These are phyloP conservation scores for Sepioteuthis lessoniana DNA, from an alignment of 2,888 invertebrate species.

Conservation along the genomic window DNA sequence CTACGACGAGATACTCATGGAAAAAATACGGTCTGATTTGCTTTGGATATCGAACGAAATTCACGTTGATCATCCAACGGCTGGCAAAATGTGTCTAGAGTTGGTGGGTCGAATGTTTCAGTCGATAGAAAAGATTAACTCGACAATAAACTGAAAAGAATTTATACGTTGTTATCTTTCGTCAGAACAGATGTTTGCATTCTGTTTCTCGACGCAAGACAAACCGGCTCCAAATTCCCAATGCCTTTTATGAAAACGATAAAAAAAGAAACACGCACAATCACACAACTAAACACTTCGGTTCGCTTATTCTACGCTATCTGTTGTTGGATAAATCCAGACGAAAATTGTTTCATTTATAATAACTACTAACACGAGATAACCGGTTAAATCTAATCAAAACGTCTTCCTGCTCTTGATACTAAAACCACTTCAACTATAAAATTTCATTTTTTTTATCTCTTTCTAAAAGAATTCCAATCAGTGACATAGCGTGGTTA, in stretches of 20 bases:
- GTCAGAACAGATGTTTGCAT: background rate
- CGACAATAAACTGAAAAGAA: background rate
- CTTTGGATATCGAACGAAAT: background rate
- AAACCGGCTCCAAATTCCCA: background rate
- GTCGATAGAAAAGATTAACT: background rate
- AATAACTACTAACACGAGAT: too few species aligned
- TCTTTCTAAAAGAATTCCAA: too few species aligned
- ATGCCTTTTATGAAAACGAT: conserved; percentile 13
- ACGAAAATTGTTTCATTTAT: background rate
- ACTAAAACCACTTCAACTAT: too few species aligned
- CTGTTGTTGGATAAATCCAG: background rate
- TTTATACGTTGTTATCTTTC: background rate
- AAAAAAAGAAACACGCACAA: background rate
- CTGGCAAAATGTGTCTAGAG: background rate
- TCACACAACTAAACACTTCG: background rate
- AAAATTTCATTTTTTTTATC: too few species aligned
- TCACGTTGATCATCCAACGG: too few species aligned
- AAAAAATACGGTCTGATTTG: background rate
- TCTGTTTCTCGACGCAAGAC: background rate
- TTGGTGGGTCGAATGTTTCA: background rate
- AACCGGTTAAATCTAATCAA: too few species aligned
- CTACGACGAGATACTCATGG: too few species aligned
- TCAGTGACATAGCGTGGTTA: too few species aligned
- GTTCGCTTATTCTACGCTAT: background rate
- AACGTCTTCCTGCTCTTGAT: too few species aligned